phyloP scores from a whole-genome alignment of 2,113 vertebrate species.

The Pelecanoides urinatrix region DNA sequence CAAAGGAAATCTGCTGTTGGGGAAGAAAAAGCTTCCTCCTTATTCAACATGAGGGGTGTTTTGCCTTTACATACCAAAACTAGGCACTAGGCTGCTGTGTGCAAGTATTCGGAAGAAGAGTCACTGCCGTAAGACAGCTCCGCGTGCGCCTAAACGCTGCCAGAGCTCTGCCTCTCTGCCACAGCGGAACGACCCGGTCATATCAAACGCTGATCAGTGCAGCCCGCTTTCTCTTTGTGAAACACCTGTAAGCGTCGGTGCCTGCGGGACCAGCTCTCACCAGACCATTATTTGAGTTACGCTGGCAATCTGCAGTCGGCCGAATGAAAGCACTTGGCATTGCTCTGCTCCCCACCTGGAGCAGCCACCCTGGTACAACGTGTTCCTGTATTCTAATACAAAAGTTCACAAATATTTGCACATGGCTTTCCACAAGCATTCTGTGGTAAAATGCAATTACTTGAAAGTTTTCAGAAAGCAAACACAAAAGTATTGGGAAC shows the following conservation, averaged over 20 bases:
- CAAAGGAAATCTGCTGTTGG: neutral
- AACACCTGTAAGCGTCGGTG: neutral
- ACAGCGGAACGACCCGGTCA: neutral
- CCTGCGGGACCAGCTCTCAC: neutral
- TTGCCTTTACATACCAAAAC: neutral
- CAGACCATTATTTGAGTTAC: neutral
- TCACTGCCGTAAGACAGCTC: neutral
- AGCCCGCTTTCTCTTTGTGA: neutral
- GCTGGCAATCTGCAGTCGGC: neutral
- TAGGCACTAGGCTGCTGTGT: neutral
- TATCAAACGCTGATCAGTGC: rapidly evolving
- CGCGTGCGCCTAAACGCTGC: rapidly evolving
- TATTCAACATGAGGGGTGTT: rapidly evolving
- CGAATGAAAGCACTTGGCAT: neutral
- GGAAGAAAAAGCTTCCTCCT: neutral
- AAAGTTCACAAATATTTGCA: slow-evolving; percentile 40
- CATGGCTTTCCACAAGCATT: neutral
- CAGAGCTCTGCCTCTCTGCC: neutral
- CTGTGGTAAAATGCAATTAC: neutral
- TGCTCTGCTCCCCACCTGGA: neutral
- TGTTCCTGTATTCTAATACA: neutral
- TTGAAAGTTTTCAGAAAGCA: slow-evolving; percentile 30
- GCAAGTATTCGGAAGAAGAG: neutral
- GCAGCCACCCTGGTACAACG: neutral
- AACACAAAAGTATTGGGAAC: slow-evolving; percentile 17